Base-by-base conservation (phyloP, 2,888 invertebrate genomes). In the Tuberolachnus salignus region DNA sequence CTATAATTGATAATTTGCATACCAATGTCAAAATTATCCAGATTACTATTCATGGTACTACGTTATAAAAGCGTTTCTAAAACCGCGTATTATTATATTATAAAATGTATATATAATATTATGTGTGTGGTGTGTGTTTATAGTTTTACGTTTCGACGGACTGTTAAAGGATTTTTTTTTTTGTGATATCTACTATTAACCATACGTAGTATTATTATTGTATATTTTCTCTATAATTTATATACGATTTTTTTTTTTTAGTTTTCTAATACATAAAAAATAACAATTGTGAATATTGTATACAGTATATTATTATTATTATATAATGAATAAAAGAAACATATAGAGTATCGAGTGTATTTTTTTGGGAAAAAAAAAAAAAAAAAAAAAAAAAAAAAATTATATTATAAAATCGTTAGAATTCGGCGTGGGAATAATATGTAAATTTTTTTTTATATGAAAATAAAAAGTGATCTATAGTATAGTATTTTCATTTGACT, bases 361-460 rank as follows among this genome's bases (percentile, higher is more conserved):
- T 34, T 34, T 34, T 34, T 6, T n/a, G n/a, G n/a, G n/a, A 34
- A 34, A 34, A 34, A 34, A 34, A 34, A 34, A 34, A 34, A 34
- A 34, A 34, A 4, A 34, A 34, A 4, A 34, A 34, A 4, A 34
- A 34, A 4, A 34, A 34, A 4, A 34, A 34, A 4, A 34, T 4
- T 34, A 34, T 13, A 2, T n/a, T 11, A 16, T 53, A 53, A 73
- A 73, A 53, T 44, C 23, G 42, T 64, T 23, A n/a, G 8, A 63
- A 63, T 59, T 67, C 46, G 49, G 69, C 69, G 78, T 51, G 78
- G 67, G 69, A 67, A 67, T 34, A 34, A 34, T 34, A 49, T 67
- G 67, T 78, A 67, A 51, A 78, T 51, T 42, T 78, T 23, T 61
- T 55, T 59, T 53, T 42, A 57, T 21, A 61, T 51, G n/a, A 51